Base-by-base conservation (phyloP, 2,888 invertebrate genomes). In the Orchesella flavescens region DNA sequence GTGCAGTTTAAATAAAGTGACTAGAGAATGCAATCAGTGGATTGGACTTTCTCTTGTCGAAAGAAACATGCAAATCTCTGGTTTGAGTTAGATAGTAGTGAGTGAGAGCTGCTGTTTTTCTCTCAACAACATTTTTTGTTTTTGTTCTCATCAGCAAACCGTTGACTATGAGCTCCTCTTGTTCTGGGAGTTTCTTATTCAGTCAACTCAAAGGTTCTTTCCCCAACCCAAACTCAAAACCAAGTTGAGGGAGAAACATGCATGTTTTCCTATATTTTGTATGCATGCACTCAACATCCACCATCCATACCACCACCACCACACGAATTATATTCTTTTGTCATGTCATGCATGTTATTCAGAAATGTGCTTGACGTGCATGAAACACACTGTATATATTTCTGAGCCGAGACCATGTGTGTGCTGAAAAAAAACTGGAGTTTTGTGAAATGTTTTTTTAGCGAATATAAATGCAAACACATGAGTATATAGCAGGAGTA, bases 11-110 rank as follows among this genome's bases (percentile, higher is more conserved):
- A 72, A 79, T 79, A 72, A 79, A 79, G 79, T 65, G 69, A 71
- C 68, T 69, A 21, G 79, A 72, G 65, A 72, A 66, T 72, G 79
- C 72, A 79, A 79, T 79, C 79, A 79, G 79, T 72, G 72, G 72
- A 79, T 79, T 79, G 79, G 72, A 79, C 79, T 79, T 79, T 79
- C 79, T 78, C 71, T 55, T 21, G 57, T 78, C 13, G 57, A 10
- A 24, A 72, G 57, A 79, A 79, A 79, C 79, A 79, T 79, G 79
- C 79, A 79, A 79, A 79, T 79, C 79, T 79, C 79, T 65, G 72
- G 71, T 72, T 79, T 74, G 23, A 34, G 34, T 34, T 7, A 34
- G 34, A 34, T 34, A 34, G 34, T 34, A n/a, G n/a, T n/a, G n/a
- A n/a, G n/a, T n/a, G n/a, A n/a, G 34, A 34, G 34, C 34, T 34